These are phyloP conservation scores for Tupiocoris notatus DNA, from an alignment of 2,888 invertebrate species.

Conservation along the genomic window DNA sequence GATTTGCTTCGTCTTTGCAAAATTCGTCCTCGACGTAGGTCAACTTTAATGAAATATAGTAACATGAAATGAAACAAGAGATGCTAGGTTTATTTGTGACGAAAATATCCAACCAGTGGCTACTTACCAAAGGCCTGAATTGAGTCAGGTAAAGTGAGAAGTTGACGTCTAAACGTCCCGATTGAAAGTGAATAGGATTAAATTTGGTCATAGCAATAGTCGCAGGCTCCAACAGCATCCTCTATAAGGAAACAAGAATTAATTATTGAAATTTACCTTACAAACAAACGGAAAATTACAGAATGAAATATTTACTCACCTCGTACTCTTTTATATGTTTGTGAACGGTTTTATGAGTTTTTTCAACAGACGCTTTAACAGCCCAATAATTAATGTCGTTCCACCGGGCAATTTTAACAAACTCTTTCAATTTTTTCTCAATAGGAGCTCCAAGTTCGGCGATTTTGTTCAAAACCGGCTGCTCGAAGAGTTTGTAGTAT, in stretches of 20 bases:
- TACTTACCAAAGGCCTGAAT: slow-evolving; percentile 35
- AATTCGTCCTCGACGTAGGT: slow-evolving; percentile 8
- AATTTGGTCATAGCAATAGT: slow-evolving; percentile 58
- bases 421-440: slow-evolving; percentile 87
- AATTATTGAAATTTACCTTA: neutral
- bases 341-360: slow-evolving; percentile 81
- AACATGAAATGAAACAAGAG: too few relatives aligned
- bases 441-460: slow-evolving; percentile 73
- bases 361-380: slow-evolving; percentile 82
- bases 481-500: slow-evolving; percentile 78
- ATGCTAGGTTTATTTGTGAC: neutral
- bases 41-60: slow-evolving; percentile 2
- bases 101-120: neutral
- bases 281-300: neutral
- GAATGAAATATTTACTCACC: slow-evolving; percentile 46
- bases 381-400: slow-evolving; percentile 93
- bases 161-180: slow-evolving; percentile 22
- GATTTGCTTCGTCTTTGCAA: slow-evolving; percentile 3
- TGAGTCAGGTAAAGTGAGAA: slow-evolving; percentile 37
- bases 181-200: slow-evolving; percentile 44
- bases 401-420: slow-evolving; percentile 93
- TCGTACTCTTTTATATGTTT: slow-evolving; percentile 85
- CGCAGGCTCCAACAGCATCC: slow-evolving; percentile 59
- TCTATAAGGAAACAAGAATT: slow-evolving; percentile 55
- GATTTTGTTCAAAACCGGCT: slow-evolving; percentile 65